phyloP scores from a whole-genome alignment of 2,888 invertebrate species.

The Ophion ventricosus region DNA sequence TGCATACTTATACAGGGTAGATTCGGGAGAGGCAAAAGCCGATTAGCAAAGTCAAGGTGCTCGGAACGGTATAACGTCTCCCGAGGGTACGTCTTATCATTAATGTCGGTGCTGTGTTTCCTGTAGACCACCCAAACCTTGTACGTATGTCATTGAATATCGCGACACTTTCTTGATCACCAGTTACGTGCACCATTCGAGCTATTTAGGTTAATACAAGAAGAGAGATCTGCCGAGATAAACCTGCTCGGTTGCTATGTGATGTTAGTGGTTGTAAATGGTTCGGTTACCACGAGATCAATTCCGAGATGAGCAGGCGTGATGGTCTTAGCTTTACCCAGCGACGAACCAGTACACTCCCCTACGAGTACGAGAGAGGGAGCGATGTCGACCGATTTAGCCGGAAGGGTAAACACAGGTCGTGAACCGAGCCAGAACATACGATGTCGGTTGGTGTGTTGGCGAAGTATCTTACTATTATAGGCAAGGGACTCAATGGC shows the following conservation, averaged over 20 bases:
- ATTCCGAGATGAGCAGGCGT: constrained; percentile 28
- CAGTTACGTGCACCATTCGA: background rate
- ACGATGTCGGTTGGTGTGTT: constrained; percentile 10
- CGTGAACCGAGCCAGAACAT: constrained; percentile 43
- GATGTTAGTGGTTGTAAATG: constrained; percentile 56
- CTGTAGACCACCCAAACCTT: constrained; percentile 16
- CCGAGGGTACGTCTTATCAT: constrained; percentile 55
- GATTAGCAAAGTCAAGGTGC: constrained; percentile 60
- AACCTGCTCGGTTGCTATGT: constrained; percentile 26
- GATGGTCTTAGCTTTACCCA: constrained; percentile 45
- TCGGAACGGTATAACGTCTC: constrained; percentile 34
- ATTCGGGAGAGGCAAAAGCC: constrained; percentile 41
- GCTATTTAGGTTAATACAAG: constrained; percentile 47
- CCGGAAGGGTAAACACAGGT: constrained; percentile 53
- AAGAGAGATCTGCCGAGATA: constrained; percentile 28
- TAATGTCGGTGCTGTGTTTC: constrained; percentile 41
- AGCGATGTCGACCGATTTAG: constrained; percentile 39
- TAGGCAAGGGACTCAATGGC: constrained; percentile 5
- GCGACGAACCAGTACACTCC: constrained; percentile 42
- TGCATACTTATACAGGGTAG: background rate
- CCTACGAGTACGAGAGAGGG: constrained; percentile 13
- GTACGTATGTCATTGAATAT: constrained; percentile 13
- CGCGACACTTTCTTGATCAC: constrained; percentile 27
- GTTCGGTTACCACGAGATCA: constrained; percentile 46
- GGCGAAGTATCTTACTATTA: constrained; percentile 15